Evolutionary conservation across 1,140 invertebrate species (phyloP).

Genomic region (Heterodera carotae): DNA sequence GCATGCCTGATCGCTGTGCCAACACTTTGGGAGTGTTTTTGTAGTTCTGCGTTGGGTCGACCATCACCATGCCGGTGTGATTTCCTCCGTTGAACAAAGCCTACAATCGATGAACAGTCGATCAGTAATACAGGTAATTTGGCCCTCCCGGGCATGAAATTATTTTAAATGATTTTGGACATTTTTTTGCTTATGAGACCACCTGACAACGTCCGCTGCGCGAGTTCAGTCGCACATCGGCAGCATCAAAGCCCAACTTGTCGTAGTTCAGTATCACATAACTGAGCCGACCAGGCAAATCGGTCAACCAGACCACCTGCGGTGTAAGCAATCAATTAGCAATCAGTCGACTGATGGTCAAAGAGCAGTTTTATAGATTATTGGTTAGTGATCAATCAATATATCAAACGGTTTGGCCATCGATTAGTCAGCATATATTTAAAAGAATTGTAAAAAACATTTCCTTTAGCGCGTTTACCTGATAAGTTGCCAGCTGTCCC

Average conservation of each 20-base stretch:
- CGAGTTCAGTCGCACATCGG: constrained; percentile 53
- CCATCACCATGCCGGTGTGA: constrained; percentile 62
- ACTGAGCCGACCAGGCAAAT: constrained; percentile 48
- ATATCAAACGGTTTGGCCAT: too few species aligned
- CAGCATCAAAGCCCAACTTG: constrained; percentile 58
- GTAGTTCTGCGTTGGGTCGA: constrained; percentile 63
- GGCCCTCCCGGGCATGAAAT: too few species aligned
- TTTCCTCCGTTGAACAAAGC: constrained; percentile 65
- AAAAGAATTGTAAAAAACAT: too few species aligned
- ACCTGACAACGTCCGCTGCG: constrained; percentile 51
- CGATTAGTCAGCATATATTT: too few species aligned
- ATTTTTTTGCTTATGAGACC: not conserved
- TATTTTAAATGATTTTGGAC: too few species aligned
- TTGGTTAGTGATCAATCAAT: too few species aligned
- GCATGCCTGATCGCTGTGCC: constrained; percentile 58
- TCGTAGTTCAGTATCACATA: constrained; percentile 60
- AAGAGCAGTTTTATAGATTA: too few species aligned
- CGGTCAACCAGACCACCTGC: constrained; percentile 52
- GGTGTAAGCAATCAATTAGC: too few species aligned
- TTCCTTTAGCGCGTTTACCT: too few species aligned
- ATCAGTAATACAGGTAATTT: not conserved
- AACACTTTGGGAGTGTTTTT: constrained; percentile 65
- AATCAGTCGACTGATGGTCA: too few species aligned
- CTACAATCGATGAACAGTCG: constrained; percentile 39
- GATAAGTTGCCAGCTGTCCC: constrained; percentile 63